Evolutionary conservation across 2,113 vertebrate genomes (phyloP), one percentile per base, ranked within the genome.

Genomic region (Canis aureus): DNA sequence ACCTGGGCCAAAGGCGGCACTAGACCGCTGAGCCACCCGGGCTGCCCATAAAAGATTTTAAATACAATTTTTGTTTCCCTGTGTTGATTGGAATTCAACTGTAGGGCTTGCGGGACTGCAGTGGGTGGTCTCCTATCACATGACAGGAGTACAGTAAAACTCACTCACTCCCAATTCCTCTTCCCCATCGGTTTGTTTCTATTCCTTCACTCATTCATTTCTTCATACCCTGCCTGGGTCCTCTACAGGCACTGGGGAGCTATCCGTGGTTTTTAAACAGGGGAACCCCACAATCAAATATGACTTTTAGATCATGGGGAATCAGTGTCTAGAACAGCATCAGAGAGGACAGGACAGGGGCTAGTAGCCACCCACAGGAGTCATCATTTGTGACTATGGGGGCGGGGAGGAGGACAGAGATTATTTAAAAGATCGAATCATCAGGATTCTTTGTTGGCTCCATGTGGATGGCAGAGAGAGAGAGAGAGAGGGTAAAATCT

Each of bases 261-360:
- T 57, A 60, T 3, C 13, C 17, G 0, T 59, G 55, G 27, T 10
- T 80, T 97, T 95, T 94, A 73, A 67, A 10, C 23, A 32, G 23
- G 25, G 11, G 17, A 32, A 43, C 13, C 49, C 27, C 62, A 10
- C 59, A 12, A 29, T 57, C 57, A 89, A 53, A 89, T 89, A 88
- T 8, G 25, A 78, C 22, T 87, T 95, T 96, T 62, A 73, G 32
- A 85, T 73, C 25, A 88, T 32, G 59, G 76, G 49, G n/a, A 94
- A 82, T 76, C 55, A 20, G 7, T 20, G 12, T 35, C 73, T 12
- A 91, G 11, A 49, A 66, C 57, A 27, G 29, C 87, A 51, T 85
- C 76, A 66, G 76, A 73, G 64, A 95, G 94, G 32, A 92, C 16
- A 74, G 20, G 81, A 92, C 16, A 67, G 23, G 81, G 66, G 6